These are phyloP conservation scores for Rana temporaria DNA, from an alignment of 2,113 vertebrate genomes.

Conservation along the genomic window DNA sequence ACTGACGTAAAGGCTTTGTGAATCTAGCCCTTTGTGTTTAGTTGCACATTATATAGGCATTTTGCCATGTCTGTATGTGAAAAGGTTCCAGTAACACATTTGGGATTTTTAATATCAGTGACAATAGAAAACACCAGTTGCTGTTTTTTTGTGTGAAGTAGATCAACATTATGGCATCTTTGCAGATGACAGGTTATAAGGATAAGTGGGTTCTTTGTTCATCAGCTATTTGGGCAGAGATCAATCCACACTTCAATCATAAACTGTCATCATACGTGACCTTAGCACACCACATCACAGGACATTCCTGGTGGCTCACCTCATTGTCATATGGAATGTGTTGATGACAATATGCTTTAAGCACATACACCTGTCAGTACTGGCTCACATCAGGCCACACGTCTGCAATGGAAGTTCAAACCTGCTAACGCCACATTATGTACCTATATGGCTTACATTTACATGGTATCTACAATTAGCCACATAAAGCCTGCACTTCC, in stretches of 20 bases:
- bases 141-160: not conserved
- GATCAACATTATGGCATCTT: not conserved
- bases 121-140: not conserved
- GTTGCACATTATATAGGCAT: no score
- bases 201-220: not conserved
- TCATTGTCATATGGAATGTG: conserved; percentile 12
- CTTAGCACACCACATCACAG: conserved; percentile 16
- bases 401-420: not conserved
- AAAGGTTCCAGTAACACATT: not conserved
- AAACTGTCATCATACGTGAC: not conserved
- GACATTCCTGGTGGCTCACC: not conserved
- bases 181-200: not conserved
- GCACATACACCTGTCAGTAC: conserved; percentile 23
- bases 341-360: conserved; percentile 7
- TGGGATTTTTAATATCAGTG: not conserved
- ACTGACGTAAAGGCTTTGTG: no score
- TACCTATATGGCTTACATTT: not conserved
- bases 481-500: not conserved
- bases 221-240: conserved; percentile 26
- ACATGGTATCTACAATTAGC: not conserved
- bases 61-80: no score
- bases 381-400: not conserved
- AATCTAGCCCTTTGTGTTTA: no score
- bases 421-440: not conserved
- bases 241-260: conserved; percentile 2